Percentiles rank a stretch among this genome's conserved stretches.
Conservation (phyloP, 2,888 invertebrate species). For the Schizaphis graminum region DNA sequence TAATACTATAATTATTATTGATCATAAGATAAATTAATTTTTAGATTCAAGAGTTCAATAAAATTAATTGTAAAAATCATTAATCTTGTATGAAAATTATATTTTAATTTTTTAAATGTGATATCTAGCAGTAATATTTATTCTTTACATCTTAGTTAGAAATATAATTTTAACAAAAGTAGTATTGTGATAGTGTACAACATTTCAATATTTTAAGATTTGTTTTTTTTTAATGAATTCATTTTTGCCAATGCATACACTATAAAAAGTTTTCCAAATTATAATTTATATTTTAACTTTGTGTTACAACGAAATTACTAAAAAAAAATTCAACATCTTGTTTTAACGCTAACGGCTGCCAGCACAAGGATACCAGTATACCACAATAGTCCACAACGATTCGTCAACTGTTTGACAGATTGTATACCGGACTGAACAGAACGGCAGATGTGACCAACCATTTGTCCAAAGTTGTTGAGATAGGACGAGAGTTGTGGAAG, state of each 20-base stretch:
- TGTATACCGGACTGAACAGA: slow-evolving; percentile 11
- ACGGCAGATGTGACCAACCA: slow-evolving; percentile 49
- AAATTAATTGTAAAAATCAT: not conserved
- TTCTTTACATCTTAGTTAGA: not conserved
- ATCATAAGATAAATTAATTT: not conserved
- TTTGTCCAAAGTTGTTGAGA: slow-evolving; percentile 37
- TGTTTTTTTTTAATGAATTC: not conserved
- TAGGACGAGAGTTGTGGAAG: not conserved
- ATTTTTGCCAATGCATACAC: not conserved
- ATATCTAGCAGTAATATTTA: not conserved
- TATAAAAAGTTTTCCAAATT: not conserved
- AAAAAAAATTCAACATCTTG: not conserved
- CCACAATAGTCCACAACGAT: slow-evolving; percentile 24
- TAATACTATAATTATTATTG: not conserved
- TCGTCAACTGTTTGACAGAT: slow-evolving; percentile 46
- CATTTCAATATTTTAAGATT: not conserved
- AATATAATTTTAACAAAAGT: not conserved
- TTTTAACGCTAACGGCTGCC: not conserved
- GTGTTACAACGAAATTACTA: not conserved
- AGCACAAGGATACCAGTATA: not conserved
- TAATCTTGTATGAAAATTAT: not conserved
- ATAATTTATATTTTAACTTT: not conserved
- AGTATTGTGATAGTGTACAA: not conserved
- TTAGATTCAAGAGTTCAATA: not conserved
- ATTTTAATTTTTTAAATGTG: not conserved